Conservation (phyloP, 2,797 vertebrate species). For the Toxotes lorentzi region DNA sequence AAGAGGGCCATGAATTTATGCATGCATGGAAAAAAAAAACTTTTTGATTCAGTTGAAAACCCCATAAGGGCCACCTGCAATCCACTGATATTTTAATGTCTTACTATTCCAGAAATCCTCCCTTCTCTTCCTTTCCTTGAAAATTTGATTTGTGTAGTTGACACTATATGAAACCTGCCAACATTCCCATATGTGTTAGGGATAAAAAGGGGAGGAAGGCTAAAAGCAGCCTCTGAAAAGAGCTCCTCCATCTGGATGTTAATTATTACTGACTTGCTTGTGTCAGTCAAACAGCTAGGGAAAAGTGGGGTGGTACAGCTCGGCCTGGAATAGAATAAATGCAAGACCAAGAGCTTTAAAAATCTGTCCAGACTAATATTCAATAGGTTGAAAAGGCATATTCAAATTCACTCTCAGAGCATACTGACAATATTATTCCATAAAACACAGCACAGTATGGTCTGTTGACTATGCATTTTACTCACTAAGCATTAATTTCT, state of each 20-base stretch:
- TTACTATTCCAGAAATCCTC: conserved; percentile 2
- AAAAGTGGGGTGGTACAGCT: conserved; percentile 20
- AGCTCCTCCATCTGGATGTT: conserved; percentile 59
- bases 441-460: conserved; percentile 28
- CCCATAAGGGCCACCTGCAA: conserved; percentile 12
- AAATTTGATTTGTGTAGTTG: conserved; percentile 4
- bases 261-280: conserved; percentile 46
- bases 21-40: not conserved
- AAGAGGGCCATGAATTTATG: conserved; percentile 5
- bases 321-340: conserved; percentile 19
- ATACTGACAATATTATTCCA: conserved; percentile 33
- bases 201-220: conserved; percentile 24
- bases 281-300: conserved; percentile 49
- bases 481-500: conserved; percentile 40
- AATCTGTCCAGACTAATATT: conserved; percentile 39
- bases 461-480: conserved; percentile 61
- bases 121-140: not conserved
- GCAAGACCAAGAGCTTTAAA: conserved; percentile 26
- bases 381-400: conserved; percentile 48
- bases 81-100: conserved; percentile 24
- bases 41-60: not conserved
- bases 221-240: conserved; percentile 43
- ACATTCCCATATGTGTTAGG: conserved; percentile 40
- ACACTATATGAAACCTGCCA: conserved; percentile 40
- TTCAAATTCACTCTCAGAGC: conserved; percentile 50